A percentile compares a stretch with the other conserved stretches of the same genome.
Conservation (phyloP, 2,113 vertebrate genomes). For the Stomatorhinus ivindoensis region DNA sequence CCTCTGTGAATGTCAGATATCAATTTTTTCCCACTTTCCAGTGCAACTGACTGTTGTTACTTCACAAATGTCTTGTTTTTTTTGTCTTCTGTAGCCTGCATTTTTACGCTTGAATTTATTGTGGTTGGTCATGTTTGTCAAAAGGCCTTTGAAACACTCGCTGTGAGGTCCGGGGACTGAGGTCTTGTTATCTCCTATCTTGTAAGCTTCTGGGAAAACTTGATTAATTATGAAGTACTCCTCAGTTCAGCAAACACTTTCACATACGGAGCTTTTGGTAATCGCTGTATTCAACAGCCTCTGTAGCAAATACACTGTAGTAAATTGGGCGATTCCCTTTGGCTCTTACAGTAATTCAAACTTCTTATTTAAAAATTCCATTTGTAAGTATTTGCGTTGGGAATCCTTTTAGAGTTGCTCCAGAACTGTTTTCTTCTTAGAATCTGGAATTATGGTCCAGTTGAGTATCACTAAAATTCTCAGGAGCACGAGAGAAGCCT, state of each 20-base stretch:
- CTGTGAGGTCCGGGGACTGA: not conserved
- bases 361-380: not conserved
- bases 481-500: not conserved
- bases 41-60: not conserved
- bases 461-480: not conserved
- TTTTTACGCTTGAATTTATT: not conserved
- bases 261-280: not conserved
- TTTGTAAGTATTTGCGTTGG: not conserved
- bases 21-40: not conserved
- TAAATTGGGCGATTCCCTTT: not conserved
- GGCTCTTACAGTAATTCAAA: not conserved
- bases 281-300: not conserved
- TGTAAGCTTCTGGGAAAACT: not conserved
- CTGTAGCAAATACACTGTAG: not conserved
- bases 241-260: not conserved
- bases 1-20: not conserved
- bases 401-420: not conserved
- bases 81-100: not conserved
- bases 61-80: not conserved
- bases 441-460: not conserved
- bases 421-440: not conserved
- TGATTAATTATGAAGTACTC: constrained; percentile 7
- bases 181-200: constrained; percentile 2
- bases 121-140: not conserved
- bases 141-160: not conserved